Conservation (phyloP, 2,113 vertebrate species). For the Raja brachyura region DNA sequence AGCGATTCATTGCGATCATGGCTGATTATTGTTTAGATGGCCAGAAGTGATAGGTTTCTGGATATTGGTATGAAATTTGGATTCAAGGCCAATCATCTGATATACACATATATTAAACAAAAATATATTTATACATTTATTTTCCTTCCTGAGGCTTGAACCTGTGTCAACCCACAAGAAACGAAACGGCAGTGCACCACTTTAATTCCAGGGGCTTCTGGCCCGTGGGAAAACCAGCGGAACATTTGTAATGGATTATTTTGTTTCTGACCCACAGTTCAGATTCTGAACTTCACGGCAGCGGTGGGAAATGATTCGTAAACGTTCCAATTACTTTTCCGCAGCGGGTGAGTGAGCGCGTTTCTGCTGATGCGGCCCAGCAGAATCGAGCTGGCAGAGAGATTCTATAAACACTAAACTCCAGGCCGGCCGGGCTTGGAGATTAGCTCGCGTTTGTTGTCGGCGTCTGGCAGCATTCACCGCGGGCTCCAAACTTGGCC, state of each 20-base stretch:
- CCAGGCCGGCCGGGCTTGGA: background rate
- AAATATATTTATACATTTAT: too few species aligned
- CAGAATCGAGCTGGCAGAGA: background rate
- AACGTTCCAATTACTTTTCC: background rate
- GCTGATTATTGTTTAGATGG: too few species aligned
- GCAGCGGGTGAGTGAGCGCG: background rate
- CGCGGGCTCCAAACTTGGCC: too few species aligned
- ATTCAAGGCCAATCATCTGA: background rate
- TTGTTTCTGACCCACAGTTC: slow-evolving; percentile 27
- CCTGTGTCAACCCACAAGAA: background rate
- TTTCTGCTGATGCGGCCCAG: background rate
- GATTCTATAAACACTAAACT: too few species aligned
- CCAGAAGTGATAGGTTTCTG: background rate
- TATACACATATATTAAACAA: too few species aligned
- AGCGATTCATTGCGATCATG: too few species aligned
- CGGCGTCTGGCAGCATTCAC: background rate
- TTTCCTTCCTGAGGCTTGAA: background rate
- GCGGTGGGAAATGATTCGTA: slow-evolving; percentile 4
- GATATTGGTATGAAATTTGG: background rate
- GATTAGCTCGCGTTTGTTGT: background rate
- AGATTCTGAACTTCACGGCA: background rate
- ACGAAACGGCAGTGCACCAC: background rate
- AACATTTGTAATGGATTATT: slow-evolving; percentile 29
- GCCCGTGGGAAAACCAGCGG: background rate
- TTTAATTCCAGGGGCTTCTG: background rate